Conservation (phyloP, 1,140 invertebrate species). For the Zaprionus gabonicus region DNA sequence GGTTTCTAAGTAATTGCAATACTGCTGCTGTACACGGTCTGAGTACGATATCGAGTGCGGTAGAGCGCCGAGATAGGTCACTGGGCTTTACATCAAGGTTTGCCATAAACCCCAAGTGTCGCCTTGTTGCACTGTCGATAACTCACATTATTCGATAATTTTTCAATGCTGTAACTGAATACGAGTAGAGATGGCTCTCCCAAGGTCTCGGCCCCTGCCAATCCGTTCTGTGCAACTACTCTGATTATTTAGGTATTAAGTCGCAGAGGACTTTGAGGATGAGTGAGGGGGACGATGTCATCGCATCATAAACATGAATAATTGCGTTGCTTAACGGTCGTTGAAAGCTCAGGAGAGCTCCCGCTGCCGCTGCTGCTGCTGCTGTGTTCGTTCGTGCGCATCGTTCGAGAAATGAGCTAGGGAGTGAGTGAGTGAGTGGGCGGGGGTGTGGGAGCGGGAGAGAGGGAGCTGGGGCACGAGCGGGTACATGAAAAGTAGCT, state of each 20-base stretch:
- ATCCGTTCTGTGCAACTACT: conserved; percentile 19
- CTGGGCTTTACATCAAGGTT: not conserved
- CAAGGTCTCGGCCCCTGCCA: conserved; percentile 20
- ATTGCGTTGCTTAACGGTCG: conserved; percentile 73
- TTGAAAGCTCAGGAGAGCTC: conserved; percentile 72
- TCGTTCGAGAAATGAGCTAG: conserved; percentile 25
- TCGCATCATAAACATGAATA: conserved; percentile 80
- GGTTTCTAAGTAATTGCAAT: conserved; percentile 29
- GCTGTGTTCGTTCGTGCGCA: conserved; percentile 60
- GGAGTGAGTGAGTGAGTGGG: not conserved
- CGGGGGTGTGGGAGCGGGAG: not conserved
- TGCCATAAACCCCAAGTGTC: conserved; percentile 5
- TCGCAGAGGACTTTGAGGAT: not conserved
- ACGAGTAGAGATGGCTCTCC: conserved; percentile 8
- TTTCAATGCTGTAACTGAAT: conserved; percentile 21
- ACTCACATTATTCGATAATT: conserved; percentile 7
- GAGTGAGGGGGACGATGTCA: conserved; percentile 47
- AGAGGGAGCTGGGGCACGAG: conserved; percentile 4
- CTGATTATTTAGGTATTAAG: conserved; percentile 45
- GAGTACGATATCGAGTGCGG: not conserved
- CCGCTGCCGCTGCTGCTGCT: conserved; percentile 4
- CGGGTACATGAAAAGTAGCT: conserved; percentile 77
- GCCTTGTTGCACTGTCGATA: conserved; percentile 14
- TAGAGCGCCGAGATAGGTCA: not conserved
- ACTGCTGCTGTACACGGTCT: not conserved